Conservation (phyloP, 2,888 invertebrate genomes). For the Agrochola macilenta region DNA sequence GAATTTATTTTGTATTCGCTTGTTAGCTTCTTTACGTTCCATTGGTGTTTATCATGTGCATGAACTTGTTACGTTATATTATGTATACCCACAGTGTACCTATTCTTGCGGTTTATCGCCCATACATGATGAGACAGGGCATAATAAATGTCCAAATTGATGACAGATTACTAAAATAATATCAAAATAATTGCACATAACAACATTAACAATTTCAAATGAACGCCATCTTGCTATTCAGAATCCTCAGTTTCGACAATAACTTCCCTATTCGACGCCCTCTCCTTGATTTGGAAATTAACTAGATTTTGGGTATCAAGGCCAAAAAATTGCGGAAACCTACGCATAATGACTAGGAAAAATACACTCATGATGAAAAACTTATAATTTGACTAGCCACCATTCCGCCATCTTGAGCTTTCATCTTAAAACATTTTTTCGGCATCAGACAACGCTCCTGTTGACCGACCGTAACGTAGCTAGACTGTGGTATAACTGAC, state of each 20-base stretch:
- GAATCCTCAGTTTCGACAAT: too few relatives aligned
- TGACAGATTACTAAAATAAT: neutral
- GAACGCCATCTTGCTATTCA: neutral
- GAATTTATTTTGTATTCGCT: conserved; percentile 24
- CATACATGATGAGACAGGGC: neutral
- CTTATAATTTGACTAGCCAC: neutral
- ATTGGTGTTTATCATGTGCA: conserved; percentile 25
- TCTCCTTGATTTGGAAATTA: neutral
- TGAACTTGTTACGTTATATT: conserved; percentile 12
- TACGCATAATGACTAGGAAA: neutral
- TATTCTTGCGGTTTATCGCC: conserved; percentile 1
- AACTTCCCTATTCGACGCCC: too few relatives aligned
- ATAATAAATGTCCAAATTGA: neutral
- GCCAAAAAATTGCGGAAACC: neutral
- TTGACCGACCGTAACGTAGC: neutral
- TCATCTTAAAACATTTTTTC: too few relatives aligned
- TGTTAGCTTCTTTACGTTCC: conserved; percentile 11
- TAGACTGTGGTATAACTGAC: conserved; percentile 9
- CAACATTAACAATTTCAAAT: neutral
- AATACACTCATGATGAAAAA: neutral
- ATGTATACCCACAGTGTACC: conserved; percentile 11
- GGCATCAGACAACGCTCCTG: neutral
- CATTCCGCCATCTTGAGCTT: neutral
- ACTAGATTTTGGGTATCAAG: neutral
- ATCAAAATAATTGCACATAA: neutral